Evolutionary conservation across 2,113 vertebrate species (phyloP), one percentile per base, ranked within the genome.

Genomic region (Eptesicus fuscus): DNA sequence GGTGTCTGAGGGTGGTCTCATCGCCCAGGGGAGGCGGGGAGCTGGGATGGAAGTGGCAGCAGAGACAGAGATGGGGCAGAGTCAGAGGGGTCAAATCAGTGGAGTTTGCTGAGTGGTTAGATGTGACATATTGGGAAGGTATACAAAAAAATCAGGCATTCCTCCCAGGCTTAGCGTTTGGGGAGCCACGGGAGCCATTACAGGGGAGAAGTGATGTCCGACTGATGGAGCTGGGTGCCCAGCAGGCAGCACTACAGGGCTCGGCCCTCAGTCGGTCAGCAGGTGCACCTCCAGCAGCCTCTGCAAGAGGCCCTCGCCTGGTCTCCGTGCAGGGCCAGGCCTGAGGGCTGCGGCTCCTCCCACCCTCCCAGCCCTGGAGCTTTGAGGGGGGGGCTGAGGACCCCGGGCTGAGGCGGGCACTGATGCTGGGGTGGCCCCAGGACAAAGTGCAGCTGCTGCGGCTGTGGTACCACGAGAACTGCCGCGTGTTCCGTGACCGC

Each of bases 401-500:
- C 7, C 47, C 9, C 0, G n/a, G 16, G 16, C 16, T 9, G 1
- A 42, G 23, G 20, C 28, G 6, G 7, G 18, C n/a, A 5, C 67
- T 74, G 59, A 95, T 0, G 0, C 83, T 1, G n/a, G 44, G 67
- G 11, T 9, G 44, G 22, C 89, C 5, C 7, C 97, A 99, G 99
- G 97, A 98, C 97, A 98, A 99, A 95, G 85, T 97, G 56, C 97
- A 98, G 69, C 98, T 99, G 86, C 98, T 99, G 77, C 98, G 98
- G 61, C 90, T 99, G 78, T 99, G 99, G 99, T 99, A 99, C 97
- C 99, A 99, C 0, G 99, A 99, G 98, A 99, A 98, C 98, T 99
- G 99, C 95, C 98, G 99, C 0, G 98, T 99, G 88, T 99, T 99
- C 98, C 98, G 99, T 9, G 99, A 99, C 97, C 98, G 99, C 40